Evolutionary conservation across 2,888 invertebrate genomes (phyloP), one percentile per base, ranked within the genome.

Genomic region (Tenthredo amoena): DNA sequence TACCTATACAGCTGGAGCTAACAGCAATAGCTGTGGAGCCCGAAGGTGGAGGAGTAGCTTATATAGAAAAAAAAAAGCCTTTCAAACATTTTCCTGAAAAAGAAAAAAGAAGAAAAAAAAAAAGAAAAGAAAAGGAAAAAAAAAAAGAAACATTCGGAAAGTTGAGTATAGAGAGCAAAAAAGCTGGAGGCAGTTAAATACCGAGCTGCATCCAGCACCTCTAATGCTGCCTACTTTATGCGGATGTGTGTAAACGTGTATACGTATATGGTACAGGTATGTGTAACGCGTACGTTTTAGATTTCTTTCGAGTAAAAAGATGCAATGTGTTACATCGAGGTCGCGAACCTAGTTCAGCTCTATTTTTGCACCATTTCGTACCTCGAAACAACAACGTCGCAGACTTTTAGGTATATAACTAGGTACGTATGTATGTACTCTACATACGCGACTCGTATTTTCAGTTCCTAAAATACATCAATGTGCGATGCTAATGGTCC

Each of bases 301-400:
- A 76, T 55, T 50, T 68, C 68, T 68, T 62, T 50, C 9, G 62
- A 37, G 26, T 18, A 62, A 62, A 62, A 81, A n/a, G 50, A 81
- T 62, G 50, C 58, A 58, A 62, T 21, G 72, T 40, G 72, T 62
- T 47, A 47, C 83, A 83, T 83, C 83, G 83, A 83, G 83, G 83
- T 83, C 83, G 83, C 83, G 65, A 71, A 71, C 71, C 71, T 65
- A 50, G 43, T 83, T 83, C 37, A 68, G 68, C 83, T 83, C 83
- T 83, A 83, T 83, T 83, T 83, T 83, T 83, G 83, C 83, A 47
- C 47, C n/a, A 21, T 83, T 83, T 83, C 26, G 68, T 71, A 83
- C 83, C 83, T 83, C 83, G 43, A 62, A 71, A 15, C 26, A 71
- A 15, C 26, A 18, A 62, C 43, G 68, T n/a, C 40, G 50, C 37